Base-by-base conservation (phyloP, 2,113 vertebrate genomes). In the Podarcis muralis region DNA sequence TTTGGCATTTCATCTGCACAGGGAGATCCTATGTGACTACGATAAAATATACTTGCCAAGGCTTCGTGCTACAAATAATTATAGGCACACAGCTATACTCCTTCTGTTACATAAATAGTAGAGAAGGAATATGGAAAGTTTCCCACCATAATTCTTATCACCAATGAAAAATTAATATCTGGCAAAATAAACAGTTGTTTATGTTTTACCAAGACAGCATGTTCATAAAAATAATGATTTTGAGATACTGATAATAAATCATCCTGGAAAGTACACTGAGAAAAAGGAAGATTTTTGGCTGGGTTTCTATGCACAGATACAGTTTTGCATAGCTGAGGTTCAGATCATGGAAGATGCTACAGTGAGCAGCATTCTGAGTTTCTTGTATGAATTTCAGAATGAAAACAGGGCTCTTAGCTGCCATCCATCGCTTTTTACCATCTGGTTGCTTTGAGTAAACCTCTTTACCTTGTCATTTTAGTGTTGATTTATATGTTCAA, bases 21-120 rank as follows among this genome's bases (percentile, higher is more conserved):
- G 30, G 43, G 27, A 71, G 57, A 7, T 87, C 75, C 81, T 88
- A 25, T 81, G 18, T 74, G 40, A 71, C 3, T 1, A 0, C 37
- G 32, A 83, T 25, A 35, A 81, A 65, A 15, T 90, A 71, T 27
- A 71, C 27, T 87, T 91, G 88, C 43, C 30, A 69, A 88, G 59
- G 77, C 7, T n/a, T 8, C 37, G 22, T 43, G 15, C 40, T 86
- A 66, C 32, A 66, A 77, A 86, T 66, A 86, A 77, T 66, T 86
- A 27, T 72, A 12, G 32, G 30, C 30, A 18, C 27, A 43, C 35
- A 76, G 12, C 30, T 3, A 53, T 6, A n/a, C 20, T 66, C 23
- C 90, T 27, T 87, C 43, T 40, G 23, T 27, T 90, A 15, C 48
- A 69, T 48, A 66, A 76, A 86, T 30, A 77, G 23, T 40, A 66